Percentiles rank a stretch among this genome's conserved stretches.
Evolutionary conservation across 2,113 vertebrate genomes (phyloP).

Genomic region (Promerops cafer): DNA sequence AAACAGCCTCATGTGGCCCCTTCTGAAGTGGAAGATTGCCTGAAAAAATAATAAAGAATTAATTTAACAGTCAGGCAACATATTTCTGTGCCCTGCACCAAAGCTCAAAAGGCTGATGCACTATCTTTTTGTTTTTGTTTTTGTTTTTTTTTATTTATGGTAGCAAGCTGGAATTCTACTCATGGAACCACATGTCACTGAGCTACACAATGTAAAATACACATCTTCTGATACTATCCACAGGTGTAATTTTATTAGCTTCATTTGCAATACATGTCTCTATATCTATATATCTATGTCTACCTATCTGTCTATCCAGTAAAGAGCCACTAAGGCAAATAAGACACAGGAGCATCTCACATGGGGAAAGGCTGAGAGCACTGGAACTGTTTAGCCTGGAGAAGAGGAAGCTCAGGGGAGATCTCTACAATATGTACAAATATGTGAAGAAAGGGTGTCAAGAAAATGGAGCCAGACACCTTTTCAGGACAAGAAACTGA

Average conservation of each 20-base stretch:
- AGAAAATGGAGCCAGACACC: not conserved
- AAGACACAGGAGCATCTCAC: not conserved
- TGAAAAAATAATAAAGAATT: slow-evolving; percentile 38
- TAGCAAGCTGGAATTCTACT: not conserved
- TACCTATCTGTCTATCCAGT: not conserved
- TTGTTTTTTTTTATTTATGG: not conserved
- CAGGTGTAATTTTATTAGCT: not conserved
- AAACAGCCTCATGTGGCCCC: not conserved
- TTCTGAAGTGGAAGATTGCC: not conserved
- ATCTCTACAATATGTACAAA: not conserved
- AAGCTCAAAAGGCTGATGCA: not conserved
- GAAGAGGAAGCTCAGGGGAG: not conserved
- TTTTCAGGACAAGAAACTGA: not conserved
- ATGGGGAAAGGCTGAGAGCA: not conserved
- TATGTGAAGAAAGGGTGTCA: not conserved
- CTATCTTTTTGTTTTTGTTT: not conserved
- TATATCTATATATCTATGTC: not conserved
- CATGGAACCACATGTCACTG: not conserved
- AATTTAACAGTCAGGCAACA: slow-evolving; percentile 12
- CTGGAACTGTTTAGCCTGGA: not conserved
- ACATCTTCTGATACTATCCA: not conserved
- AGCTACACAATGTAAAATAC: not conserved
- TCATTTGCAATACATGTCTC: not conserved
- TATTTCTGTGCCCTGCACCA: not conserved
- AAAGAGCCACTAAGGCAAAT: not conserved